Base-by-base conservation (phyloP, 2,797 vertebrate genomes). In the Poeciliopsis infans region DNA sequence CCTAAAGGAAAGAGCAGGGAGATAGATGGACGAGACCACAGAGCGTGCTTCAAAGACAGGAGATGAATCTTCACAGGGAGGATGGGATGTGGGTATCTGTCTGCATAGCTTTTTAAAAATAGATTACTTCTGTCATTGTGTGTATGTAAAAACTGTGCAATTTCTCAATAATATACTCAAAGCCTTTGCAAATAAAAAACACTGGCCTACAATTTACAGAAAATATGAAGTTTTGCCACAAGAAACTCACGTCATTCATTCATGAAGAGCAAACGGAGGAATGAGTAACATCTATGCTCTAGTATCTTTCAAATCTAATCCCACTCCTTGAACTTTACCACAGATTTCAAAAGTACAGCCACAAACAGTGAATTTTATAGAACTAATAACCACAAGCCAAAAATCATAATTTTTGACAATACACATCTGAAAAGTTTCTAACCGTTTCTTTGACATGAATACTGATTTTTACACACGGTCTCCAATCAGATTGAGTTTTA, bases 41-140 rank as follows among this genome's bases (percentile, higher is more conserved):
- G 76, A 86, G 55, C 28, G 73, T 75, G 57, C 77, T 75, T 89
- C 79, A 90, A 83, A 88, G 75, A 72, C 66, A 83, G 55, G 74
- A 73, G 49, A 79, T 69, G 39, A 25, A 36, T 28, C 69, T 13
- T 41, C 49, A 78, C 23, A 33, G n/a, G 73, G 76, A 81, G 76
- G 76, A 81, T 73, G 71, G 53, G 8, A 75, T 46, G 33, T 72
- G 49, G 13, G 64, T 45, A 7, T 13, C 28, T 20, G 66, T 53
- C 55, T 49, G 28, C 45, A 41, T 31, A 28, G 4, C 2, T 73
- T 72, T 66, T 66, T 33, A 33, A 64, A 45, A 68, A 41, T 25
- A 64, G 31, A 28, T 74, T 70, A 5, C 68, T 80, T 83, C 55
- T 66, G 78, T 80, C 72, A 45, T 28, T 69, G 66, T 43, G 10